Percentiles rank a stretch among this genome's conserved stretches.
Conservation (phyloP, 2,797 vertebrate species). For the Anas georgica region DNA sequence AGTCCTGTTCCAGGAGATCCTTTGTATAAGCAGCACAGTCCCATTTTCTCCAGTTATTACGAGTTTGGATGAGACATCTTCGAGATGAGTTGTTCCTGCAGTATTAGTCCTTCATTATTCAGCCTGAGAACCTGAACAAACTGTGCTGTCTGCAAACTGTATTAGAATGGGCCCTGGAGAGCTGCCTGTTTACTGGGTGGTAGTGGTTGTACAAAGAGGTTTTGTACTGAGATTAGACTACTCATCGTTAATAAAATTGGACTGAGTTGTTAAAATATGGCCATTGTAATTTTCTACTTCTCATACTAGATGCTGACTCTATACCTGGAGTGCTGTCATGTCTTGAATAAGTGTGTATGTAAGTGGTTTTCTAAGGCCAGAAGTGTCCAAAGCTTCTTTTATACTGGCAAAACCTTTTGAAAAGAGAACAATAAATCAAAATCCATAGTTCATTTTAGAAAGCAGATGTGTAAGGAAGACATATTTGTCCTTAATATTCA, state of each 20-base stretch:
- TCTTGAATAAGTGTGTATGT: neutral
- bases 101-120: neutral
- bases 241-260: neutral
- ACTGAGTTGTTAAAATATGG: neutral
- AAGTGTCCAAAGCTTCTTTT: neutral
- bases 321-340: neutral
- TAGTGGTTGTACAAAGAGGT: neutral
- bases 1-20: neutral
- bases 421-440: conserved; percentile 30
- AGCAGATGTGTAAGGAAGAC: conserved; percentile 1
- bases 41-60: neutral
- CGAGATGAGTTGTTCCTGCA: neutral
- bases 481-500: conserved; percentile 11
- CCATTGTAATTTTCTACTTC: neutral
- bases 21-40: neutral
- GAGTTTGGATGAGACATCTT: neutral
- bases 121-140: neutral
- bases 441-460: conserved; percentile 27
- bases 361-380: neutral
- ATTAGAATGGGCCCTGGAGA: neutral
- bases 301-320: neutral
- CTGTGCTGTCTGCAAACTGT: neutral
- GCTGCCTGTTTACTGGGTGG: neutral
- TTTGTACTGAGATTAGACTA: neutral
- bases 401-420: neutral